Evolutionary conservation across 2,113 vertebrate species (phyloP), one percentile per base, ranked within the genome.

Genomic region (Mus spicilegus): DNA sequence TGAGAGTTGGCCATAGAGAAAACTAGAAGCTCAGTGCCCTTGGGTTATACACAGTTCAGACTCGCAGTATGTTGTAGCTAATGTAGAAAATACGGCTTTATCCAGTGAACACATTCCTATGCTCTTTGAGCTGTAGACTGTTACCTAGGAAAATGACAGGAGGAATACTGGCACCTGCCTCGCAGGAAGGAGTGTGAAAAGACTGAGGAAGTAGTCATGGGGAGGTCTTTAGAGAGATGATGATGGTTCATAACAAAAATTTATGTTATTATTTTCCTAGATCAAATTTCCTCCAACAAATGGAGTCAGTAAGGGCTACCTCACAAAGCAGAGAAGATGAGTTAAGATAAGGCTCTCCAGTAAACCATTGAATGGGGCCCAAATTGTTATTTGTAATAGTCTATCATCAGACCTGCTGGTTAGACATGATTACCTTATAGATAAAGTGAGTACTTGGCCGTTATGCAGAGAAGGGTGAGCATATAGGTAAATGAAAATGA

Each of bases 181-280:
- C 87, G 77, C 51, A 96, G 91, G 93, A 97, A 96, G 91, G 91
- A 97, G 73, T 95, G 89, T 93, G 92, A 89, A 63, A 26, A 75
- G 96, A 81, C 42, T 22, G 82, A 96, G 85, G 96, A 76, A 70
- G 95, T 95, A 93, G 94, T 91, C 49, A 56, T 26, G 39, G 86
- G 49, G 82, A 85, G 56, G 77, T 96, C 89, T 97, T 97, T 72
- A 63, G 19, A 87, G 82, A 39, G 69, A 96, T 87, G 54, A 7
- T 96, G 39, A 7, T 96, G 39, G 95, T 98, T 97, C 96, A 94
- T 96, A 95, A 97, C 84, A 96, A 80, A 96, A 96, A 92, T 91
- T 93, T 65, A 33, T 96, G 20, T 93, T 89, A 77, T 89, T 97
- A 78, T 93, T 96, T 61, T 95, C 87, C 58, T 95, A 95, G 77